These are phyloP conservation scores for Epiperipatus broadwayi DNA, from an alignment of 2,888 invertebrate genomes.

Conservation along the genomic window DNA sequence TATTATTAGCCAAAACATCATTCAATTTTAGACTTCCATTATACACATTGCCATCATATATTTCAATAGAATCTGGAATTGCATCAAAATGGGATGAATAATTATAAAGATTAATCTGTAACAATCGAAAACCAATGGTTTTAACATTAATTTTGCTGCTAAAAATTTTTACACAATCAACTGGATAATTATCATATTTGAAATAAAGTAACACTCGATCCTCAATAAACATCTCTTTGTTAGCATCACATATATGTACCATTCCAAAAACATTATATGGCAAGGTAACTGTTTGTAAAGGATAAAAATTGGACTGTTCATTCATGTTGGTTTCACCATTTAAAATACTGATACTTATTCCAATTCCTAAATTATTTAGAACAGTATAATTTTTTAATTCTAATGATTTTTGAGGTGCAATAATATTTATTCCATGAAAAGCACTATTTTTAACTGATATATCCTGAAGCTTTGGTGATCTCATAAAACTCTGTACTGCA, in stretches of 20 bases:
- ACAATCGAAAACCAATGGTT: slow-evolving; percentile 65
- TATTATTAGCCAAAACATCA: not conserved
- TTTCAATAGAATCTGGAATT: slow-evolving; percentile 57
- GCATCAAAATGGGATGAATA: slow-evolving; percentile 53
- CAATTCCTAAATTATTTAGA: slow-evolving; percentile 63
- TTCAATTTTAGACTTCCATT: slow-evolving; percentile 40
- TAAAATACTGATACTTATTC: slow-evolving; percentile 66
- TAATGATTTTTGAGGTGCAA: slow-evolving; percentile 61
- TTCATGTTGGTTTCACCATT: slow-evolving; percentile 60
- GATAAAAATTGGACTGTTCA: slow-evolving; percentile 63
- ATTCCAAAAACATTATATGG: slow-evolving; percentile 83
- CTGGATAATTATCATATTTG: slow-evolving; percentile 86
- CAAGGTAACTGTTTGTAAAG: slow-evolving; percentile 51
- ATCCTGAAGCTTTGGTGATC: slow-evolving; percentile 57
- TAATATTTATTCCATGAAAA: slow-evolving; percentile 72
- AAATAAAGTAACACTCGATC: slow-evolving; percentile 80
- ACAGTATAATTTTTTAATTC: slow-evolving; percentile 41
- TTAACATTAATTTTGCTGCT: slow-evolving; percentile 63
- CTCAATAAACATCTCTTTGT: slow-evolving; percentile 70
- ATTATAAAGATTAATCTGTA: slow-evolving; percentile 80
- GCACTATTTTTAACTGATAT: slow-evolving; percentile 67
- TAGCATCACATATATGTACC: slow-evolving; percentile 86
- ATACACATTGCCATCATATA: slow-evolving; percentile 83
- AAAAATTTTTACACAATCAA: slow-evolving; percentile 94
- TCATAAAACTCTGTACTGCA: slow-evolving; percentile 70